phyloP scores from a whole-genome alignment of 2,888 invertebrate species.

The Caenorhabditis doughertyi region DNA sequence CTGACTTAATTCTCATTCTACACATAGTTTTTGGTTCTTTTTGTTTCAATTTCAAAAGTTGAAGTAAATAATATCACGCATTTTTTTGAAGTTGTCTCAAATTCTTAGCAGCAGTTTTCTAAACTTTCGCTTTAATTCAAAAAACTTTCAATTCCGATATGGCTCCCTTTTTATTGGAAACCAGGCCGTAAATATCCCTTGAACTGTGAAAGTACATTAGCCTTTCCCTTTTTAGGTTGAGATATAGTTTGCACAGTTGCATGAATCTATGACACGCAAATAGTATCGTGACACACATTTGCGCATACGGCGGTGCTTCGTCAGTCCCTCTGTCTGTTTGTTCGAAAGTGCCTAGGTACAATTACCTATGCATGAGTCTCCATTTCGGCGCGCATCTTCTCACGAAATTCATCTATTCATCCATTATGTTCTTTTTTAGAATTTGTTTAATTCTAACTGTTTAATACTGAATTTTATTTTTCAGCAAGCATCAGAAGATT shows the following conservation, averaged over 20 bases:
- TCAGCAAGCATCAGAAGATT: conserved; percentile 68
- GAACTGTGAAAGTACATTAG: conserved; percentile 55
- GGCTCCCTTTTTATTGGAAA: background rate
- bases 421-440: background rate
- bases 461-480: conserved; percentile 16
- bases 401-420: conserved; percentile 23
- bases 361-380: conserved; percentile 58
- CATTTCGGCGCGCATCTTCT: conserved; percentile 43
- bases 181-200: background rate
- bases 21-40: background rate
- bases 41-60: conserved; percentile 3
- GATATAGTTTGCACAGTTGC: conserved; percentile 65
- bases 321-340: conserved; percentile 37
- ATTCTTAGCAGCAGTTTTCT: no score
- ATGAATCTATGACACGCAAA: conserved; percentile 65
- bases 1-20: background rate
- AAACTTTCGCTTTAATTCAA: background rate
- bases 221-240: conserved; percentile 29
- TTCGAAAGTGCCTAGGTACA: conserved; percentile 58
- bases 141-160: background rate
- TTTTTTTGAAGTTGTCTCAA: background rate
- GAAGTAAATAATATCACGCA: background rate
- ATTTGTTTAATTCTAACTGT: no score
- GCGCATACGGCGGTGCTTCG: conserved; percentile 56
- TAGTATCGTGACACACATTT: conserved; percentile 65